Evolutionary conservation across 2,113 vertebrate species (phyloP).

Genomic region (Hippoglossus stenolepis): DNA sequence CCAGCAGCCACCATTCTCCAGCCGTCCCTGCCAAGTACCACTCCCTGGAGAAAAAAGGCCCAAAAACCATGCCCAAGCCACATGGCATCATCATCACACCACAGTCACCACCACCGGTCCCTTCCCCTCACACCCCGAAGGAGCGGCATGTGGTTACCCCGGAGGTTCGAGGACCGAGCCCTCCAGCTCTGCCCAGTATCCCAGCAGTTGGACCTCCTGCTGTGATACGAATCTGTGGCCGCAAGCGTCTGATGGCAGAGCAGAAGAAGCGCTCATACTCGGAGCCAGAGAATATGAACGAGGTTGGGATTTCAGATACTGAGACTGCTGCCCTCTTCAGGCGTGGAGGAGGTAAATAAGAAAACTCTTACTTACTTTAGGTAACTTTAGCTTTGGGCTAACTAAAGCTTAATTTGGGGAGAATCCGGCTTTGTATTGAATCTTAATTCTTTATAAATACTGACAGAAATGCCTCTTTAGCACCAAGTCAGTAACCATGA

Average conservation of each 20-base stretch:
- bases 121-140: conserved; percentile 88
- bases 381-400: too few relatives aligned
- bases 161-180: conserved; percentile 42
- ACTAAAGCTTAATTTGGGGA: too few relatives aligned
- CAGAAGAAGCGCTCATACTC: conserved; percentile 97
- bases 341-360: conserved; percentile 69
- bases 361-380: background rate
- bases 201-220: conserved; percentile 68
- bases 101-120: background rate
- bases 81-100: conserved; percentile 33
- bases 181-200: conserved; percentile 73
- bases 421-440: too few relatives aligned
- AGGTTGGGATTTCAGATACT: conserved; percentile 87
- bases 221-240: conserved; percentile 84
- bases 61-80: conserved; percentile 80
- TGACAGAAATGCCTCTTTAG: too few relatives aligned
- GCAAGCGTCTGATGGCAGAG: conserved; percentile 87
- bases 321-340: conserved; percentile 72
- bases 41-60: conserved; percentile 81
- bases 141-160: conserved; percentile 88
- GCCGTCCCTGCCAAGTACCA: conserved; percentile 59
- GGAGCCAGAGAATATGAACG: conserved; percentile 94
- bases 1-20: conserved; percentile 69
- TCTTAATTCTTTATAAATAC: too few relatives aligned
- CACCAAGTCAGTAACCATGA: background rate